Conservation (phyloP, 2,113 vertebrate species). For the Tympanuchus pallidicinctus region DNA sequence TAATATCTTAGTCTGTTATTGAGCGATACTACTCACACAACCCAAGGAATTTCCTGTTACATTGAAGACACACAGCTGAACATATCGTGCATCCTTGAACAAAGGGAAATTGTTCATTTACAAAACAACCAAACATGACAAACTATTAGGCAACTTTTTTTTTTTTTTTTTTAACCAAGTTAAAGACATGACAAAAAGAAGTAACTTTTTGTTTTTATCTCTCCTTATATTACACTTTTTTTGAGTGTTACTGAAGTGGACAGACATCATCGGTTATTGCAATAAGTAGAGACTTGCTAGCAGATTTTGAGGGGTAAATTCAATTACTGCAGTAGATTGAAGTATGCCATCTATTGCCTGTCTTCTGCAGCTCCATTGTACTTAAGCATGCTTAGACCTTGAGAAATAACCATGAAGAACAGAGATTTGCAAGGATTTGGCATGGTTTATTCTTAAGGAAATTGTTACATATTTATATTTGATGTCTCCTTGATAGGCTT, state of each 20-base stretch:
- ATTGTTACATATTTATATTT: background rate
- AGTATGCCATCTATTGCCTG: slow-evolving; percentile 46
- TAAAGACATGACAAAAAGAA: slow-evolving; percentile 41
- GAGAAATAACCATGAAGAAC: background rate
- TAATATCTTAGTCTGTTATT: background rate
- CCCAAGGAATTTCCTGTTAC: background rate
- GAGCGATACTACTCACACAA: background rate
- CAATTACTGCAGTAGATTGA: background rate
- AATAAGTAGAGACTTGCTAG: background rate
- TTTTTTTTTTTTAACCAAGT: slow-evolving; percentile 57
- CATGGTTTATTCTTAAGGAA: background rate
- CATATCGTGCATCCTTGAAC: background rate
- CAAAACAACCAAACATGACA: background rate
- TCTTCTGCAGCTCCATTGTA: background rate
- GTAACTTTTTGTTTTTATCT: background rate
- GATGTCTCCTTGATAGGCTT: background rate
- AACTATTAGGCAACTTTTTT: slow-evolving; percentile 40
- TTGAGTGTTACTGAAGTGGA: slow-evolving; percentile 32
- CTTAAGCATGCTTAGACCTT: background rate
- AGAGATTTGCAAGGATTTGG: background rate
- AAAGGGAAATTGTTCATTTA: background rate
- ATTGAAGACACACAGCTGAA: background rate
- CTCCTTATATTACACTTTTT: background rate
- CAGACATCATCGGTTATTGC: background rate
- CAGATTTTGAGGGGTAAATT: background rate